Evolutionary conservation across 2,888 invertebrate genomes (phyloP), one percentile per base, ranked within the genome.

Genomic region (Nudaria mundana): DNA sequence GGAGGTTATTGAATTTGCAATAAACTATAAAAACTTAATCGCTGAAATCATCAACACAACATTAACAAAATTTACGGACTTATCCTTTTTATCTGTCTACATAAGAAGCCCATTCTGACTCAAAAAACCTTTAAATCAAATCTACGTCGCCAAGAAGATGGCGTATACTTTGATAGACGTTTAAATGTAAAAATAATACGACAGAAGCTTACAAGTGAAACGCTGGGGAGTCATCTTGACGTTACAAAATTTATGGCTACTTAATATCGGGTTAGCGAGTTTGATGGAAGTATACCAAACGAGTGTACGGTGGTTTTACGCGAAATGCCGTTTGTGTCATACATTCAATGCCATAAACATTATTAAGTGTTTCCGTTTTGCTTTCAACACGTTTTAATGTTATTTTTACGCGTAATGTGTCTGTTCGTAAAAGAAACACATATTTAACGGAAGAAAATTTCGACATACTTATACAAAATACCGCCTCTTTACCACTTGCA

Each of bases 161-260:
- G 3, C 7, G 10, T 18, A 24, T 8, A 6, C 12, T 25, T 16
- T 25, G 35, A 35, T 35, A 35, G 20, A 20, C 43, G 54, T 48
- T 42, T 56, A 65, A 68, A 67, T 62, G 65, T 60, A 63, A 63
- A 66, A 70, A 71, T 74, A 72, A 76, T 69, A 63, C 63, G 61
- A 60, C 44, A 56, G 23, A 61, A 64, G 59, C 66, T 60, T 62
- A 58, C 61, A 71, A 75, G 69, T 71, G 70, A 63, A 73, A 63
- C 65, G 66, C 58, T 48, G 48, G 56, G 65, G 63, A 68, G 66
- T 77, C 71, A 70, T 71, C 70, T 61, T 45, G 37, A 56, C 59
- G 60, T 57, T 56, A 46, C 36, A 52, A 57, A 69, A 78, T 78
- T 78, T 76, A 78, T 71, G 65, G 57, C 60, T 69, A 71, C 71